phyloP scores from a whole-genome alignment of 2,888 invertebrate genomes.

The Heliconius aoede region DNA sequence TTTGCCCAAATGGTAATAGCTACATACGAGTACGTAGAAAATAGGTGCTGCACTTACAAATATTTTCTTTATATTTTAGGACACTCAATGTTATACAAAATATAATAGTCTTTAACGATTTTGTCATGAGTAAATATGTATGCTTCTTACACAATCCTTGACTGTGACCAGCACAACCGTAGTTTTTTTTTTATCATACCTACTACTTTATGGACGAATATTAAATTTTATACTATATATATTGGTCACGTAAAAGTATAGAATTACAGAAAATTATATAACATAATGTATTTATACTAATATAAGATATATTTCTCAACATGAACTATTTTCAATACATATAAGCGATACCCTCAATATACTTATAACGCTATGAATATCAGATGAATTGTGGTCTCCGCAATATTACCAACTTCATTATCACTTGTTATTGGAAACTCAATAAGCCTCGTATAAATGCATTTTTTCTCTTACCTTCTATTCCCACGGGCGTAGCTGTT shows the following conservation, averaged over 20 bases:
- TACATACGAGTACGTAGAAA: conserved; percentile 18
- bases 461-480: conserved; percentile 56
- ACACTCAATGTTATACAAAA: background rate
- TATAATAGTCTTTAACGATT: too few relatives aligned
- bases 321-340: conserved; percentile 5
- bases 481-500: conserved; percentile 52
- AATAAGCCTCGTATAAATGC: conserved; percentile 62
- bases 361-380: conserved; percentile 68
- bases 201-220: background rate
- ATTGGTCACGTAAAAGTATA: too few relatives aligned
- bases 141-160: too few relatives aligned
- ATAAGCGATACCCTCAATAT: conserved; percentile 58
- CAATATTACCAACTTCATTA: conserved; percentile 67
- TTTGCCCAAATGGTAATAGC: conserved; percentile 23
- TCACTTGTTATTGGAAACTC: conserved; percentile 69
- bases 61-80: conserved; percentile 7
- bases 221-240: too few relatives aligned
- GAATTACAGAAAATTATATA: background rate
- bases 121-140: too few relatives aligned
- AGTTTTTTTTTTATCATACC: background rate
- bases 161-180: background rate
- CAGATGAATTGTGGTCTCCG: conserved; percentile 60
- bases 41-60: conserved; percentile 13
- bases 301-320: background rate
- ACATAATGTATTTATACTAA: background rate